These are phyloP conservation scores for Diphyllodes magnificus DNA, from an alignment of 2,113 vertebrate genomes.

Conservation along the genomic window DNA sequence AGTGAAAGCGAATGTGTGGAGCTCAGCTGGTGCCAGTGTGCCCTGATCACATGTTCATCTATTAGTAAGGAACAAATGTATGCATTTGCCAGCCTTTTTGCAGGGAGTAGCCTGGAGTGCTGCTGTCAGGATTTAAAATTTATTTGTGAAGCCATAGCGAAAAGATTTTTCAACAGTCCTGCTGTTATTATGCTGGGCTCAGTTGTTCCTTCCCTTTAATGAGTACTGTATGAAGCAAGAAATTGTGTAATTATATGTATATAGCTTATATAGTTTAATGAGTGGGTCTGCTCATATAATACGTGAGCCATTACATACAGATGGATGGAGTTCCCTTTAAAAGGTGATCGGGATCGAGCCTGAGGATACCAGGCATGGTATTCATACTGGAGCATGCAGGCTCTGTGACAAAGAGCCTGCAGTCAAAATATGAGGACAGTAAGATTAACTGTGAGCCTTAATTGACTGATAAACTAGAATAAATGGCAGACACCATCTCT, in stretches of 20 bases:
- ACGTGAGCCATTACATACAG: neutral
- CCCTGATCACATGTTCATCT: constrained; percentile 18
- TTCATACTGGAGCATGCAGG: neutral
- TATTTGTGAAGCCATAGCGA: constrained; percentile 1
- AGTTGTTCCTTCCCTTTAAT: constrained; percentile 20
- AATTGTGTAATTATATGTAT: neutral
- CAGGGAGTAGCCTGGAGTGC: neutral
- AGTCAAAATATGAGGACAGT: neutral
- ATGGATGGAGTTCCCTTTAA: neutral
- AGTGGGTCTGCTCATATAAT: neutral
- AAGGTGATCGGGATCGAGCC: neutral
- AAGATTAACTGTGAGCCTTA: neutral
- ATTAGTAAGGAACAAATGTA: constrained; percentile 41
- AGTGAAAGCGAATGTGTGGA: neutral
- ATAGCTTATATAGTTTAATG: neutral
- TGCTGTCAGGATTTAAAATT: constrained; percentile 6
- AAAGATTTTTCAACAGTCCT: neutral
- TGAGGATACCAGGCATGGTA: neutral
- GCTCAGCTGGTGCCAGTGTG: constrained; percentile 31
- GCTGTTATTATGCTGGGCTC: neutral
- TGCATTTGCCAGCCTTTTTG: constrained; percentile 25
- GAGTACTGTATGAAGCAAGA: constrained; percentile 9
- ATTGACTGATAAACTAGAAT: neutral
- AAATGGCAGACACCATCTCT: neutral
- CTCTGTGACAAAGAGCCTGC: neutral